phyloP scores from a whole-genome alignment of 2,113 vertebrate species.

The Sylvilagus bachmani region DNA sequence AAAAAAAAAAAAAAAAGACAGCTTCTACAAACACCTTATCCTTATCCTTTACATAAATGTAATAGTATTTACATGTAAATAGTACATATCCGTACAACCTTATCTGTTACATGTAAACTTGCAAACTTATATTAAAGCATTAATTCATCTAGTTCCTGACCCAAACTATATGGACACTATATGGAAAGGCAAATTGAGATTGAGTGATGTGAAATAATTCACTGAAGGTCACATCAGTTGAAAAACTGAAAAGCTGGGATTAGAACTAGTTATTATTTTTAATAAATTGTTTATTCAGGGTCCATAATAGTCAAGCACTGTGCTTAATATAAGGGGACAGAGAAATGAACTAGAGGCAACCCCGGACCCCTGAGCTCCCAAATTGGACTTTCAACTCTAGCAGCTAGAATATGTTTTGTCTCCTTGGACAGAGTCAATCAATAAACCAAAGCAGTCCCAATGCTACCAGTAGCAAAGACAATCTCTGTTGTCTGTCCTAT shows the following conservation, averaged over 20 bases:
- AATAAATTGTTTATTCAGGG: conserved; percentile 7
- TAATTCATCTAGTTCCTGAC: conserved; percentile 36
- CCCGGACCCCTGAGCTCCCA: not conserved
- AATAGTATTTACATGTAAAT: conserved; percentile 3
- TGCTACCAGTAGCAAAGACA: not conserved
- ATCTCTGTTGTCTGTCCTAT: not conserved
- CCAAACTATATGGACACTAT: conserved; percentile 46
- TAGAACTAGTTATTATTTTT: conserved; percentile 12
- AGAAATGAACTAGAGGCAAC: not conserved
- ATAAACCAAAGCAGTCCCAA: not conserved
- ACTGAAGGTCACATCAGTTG: not conserved
- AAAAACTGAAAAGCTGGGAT: conserved; percentile 16
- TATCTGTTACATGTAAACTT: conserved; percentile 5
- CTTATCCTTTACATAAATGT: conserved; percentile 8
- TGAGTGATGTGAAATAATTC: conserved; percentile 47
- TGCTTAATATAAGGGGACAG: not conserved
- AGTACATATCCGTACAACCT: not conserved
- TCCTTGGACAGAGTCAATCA: not conserved
- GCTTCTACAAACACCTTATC: conserved; percentile 40
- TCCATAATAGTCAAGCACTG: not conserved
- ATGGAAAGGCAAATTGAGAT: conserved; percentile 12
- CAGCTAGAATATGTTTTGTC: not conserved
- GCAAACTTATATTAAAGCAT: conserved; percentile 2
- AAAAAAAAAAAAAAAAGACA: not conserved
- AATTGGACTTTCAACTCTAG: not conserved